Percentiles rank a stretch among this genome's conserved stretches.
Conservation (phyloP, 1,140 invertebrate genomes). For the Diprion similis region DNA sequence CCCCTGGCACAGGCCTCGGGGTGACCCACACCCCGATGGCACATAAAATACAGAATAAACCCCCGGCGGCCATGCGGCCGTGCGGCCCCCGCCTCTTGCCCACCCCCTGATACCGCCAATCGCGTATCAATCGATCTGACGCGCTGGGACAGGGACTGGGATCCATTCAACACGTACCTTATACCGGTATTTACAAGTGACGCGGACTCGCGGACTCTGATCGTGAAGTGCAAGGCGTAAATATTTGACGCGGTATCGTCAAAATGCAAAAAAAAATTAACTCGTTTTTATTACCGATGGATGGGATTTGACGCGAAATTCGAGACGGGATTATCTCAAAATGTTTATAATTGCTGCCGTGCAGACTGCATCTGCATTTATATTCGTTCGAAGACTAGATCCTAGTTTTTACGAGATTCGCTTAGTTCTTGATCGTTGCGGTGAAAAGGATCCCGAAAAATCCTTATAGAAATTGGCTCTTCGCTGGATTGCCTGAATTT, state of each 20-base stretch:
- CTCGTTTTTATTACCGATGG: slow-evolving; percentile 39
- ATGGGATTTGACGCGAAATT: slow-evolving; percentile 30
- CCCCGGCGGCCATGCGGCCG: slow-evolving; percentile 7
- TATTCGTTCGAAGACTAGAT: too few species aligned
- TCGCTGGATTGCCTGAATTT: too few species aligned
- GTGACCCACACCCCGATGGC: slow-evolving; percentile 19
- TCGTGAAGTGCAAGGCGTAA: slow-evolving; percentile 25
- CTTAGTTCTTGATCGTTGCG: too few species aligned
- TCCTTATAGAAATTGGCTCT: too few species aligned
- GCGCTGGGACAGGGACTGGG: neutral
- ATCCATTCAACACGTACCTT: neutral
- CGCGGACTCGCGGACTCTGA: neutral
- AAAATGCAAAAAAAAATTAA: slow-evolving; percentile 37
- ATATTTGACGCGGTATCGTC: slow-evolving; percentile 38
- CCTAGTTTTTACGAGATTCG: too few species aligned
- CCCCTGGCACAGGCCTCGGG: slow-evolving; percentile 33
- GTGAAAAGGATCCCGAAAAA: too few species aligned
- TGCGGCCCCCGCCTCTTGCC: neutral
- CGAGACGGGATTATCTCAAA: neutral
- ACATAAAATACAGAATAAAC: slow-evolving; percentile 59
- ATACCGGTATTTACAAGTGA: slow-evolving; percentile 24
- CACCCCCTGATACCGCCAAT: neutral
- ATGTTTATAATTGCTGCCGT: neutral
- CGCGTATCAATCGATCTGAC: slow-evolving; percentile 4
- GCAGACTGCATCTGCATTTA: neutral